Conservation (phyloP, 2,113 vertebrate species). For the Nestor notabilis region DNA sequence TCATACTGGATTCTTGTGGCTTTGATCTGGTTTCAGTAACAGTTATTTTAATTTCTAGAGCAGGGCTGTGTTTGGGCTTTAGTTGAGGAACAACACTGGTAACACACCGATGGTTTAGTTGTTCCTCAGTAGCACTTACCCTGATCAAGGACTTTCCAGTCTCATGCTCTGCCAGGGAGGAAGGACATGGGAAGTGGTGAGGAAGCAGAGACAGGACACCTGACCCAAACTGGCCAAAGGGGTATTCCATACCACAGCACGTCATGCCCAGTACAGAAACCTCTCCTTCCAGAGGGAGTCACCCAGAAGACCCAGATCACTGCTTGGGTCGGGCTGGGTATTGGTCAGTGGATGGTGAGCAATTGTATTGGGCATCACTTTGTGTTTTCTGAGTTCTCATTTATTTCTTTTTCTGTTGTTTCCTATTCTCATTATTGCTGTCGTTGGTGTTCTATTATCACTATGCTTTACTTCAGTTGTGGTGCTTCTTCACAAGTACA, state of each 20-base stretch:
- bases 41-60: not conserved
- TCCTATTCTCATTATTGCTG: not conserved
- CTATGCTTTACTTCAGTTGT: not conserved
- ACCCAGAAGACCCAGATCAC: not conserved
- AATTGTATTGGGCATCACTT: not conserved
- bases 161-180: not conserved
- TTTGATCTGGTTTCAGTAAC: not conserved
- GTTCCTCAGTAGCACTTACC: not conserved
- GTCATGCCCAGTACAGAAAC: not conserved
- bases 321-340: not conserved
- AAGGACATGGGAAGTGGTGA: rapidly evolving
- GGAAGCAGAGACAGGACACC: not conserved
- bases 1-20: not conserved
- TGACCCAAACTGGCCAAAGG: not conserved
- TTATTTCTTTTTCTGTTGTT: not conserved
- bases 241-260: not conserved
- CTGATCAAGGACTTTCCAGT: not conserved
- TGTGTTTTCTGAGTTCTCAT: not conserved
- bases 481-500: not conserved
- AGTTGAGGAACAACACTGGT: not conserved
- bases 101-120: not conserved
- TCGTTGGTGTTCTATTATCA: not conserved
- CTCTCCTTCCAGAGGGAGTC: too few relatives aligned
- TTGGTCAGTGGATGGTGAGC: not conserved
- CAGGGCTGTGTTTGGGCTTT: not conserved